A percentile compares a stretch with the other conserved stretches of the same genome.
These are phyloP conservation scores for Cairina moschata DNA, from an alignment of 2,113 vertebrate species.

Conservation along the genomic window DNA sequence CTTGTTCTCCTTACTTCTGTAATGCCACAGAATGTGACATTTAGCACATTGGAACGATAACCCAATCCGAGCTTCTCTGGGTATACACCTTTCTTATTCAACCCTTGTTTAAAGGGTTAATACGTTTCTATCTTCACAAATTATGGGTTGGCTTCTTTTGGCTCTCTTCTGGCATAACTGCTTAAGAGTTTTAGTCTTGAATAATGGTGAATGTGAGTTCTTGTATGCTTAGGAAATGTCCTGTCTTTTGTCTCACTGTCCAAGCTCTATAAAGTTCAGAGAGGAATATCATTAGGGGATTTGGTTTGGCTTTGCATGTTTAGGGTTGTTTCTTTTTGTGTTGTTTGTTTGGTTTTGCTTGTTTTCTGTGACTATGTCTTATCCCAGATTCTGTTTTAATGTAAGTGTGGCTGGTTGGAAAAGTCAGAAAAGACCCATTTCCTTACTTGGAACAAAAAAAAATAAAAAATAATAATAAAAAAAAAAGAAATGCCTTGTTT, in stretches of 20 bases:
- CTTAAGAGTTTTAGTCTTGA: neutral
- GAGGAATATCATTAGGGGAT: neutral
- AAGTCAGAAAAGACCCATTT: neutral
- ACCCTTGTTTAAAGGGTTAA: neutral
- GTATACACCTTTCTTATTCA: neutral
- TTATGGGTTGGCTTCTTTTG: neutral
- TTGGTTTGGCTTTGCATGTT: neutral
- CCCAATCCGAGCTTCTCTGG: neutral
- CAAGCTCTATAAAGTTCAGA: neutral
- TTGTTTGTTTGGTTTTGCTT: neutral
- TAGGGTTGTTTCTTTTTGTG: neutral
- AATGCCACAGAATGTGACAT: neutral
- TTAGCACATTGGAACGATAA: neutral
- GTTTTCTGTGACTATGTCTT: neutral
- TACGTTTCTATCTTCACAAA: neutral
- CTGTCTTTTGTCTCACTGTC: neutral
- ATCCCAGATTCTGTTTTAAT: neutral
- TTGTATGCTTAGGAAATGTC: neutral
- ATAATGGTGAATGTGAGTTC: neutral
- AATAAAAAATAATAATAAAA: neutral
- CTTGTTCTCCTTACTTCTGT: neutral
- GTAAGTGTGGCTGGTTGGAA: neutral
- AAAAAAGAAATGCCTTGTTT: neutral
- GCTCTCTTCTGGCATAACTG: neutral
- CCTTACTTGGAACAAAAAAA: neutral